A percentile compares a stretch with the other conserved stretches of the same genome.
Evolutionary conservation across 1,140 invertebrate genomes (phyloP).

Genomic region (Oreohelix idahoensis): DNA sequence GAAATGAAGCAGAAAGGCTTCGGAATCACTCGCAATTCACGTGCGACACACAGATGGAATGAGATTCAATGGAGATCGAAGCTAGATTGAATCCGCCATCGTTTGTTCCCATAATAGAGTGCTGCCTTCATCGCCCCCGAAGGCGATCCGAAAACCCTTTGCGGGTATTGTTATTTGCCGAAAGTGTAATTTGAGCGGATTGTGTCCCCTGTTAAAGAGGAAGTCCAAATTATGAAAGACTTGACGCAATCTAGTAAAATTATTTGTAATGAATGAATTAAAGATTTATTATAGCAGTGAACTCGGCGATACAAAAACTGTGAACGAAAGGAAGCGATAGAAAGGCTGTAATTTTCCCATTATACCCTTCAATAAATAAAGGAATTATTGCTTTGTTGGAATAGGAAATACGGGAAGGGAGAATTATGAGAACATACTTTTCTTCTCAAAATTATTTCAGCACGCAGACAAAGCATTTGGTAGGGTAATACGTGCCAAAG

Average conservation of each 20-base stretch:
- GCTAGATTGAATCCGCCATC: slow-evolving; percentile 14
- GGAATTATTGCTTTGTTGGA: neutral
- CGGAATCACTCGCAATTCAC: neutral
- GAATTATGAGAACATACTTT: neutral
- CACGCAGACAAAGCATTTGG: neutral
- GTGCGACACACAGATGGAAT: neutral
- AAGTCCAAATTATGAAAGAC: neutral
- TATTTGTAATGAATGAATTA: slow-evolving; percentile 12
- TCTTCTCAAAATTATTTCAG: neutral
- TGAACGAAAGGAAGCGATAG: neutral
- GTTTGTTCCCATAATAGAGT: neutral
- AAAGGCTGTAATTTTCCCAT: slow-evolving; percentile 3
- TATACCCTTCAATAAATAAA: neutral
- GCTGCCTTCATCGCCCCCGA: neutral
- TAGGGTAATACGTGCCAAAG: neutral
- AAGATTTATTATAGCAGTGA: slow-evolving; percentile 6
- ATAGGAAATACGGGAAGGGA: neutral
- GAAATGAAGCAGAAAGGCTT: slow-evolving; percentile 11
- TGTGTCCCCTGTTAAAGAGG: neutral
- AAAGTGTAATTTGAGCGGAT: slow-evolving; percentile 14
- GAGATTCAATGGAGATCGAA: slow-evolving; percentile 8
- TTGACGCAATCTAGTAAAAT: slow-evolving; percentile 11
- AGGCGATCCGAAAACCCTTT: slow-evolving; percentile 2
- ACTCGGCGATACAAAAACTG: neutral
- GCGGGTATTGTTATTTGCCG: neutral